Conservation (phyloP, 2,113 vertebrate genomes). For the Mungos mungo region DNA sequence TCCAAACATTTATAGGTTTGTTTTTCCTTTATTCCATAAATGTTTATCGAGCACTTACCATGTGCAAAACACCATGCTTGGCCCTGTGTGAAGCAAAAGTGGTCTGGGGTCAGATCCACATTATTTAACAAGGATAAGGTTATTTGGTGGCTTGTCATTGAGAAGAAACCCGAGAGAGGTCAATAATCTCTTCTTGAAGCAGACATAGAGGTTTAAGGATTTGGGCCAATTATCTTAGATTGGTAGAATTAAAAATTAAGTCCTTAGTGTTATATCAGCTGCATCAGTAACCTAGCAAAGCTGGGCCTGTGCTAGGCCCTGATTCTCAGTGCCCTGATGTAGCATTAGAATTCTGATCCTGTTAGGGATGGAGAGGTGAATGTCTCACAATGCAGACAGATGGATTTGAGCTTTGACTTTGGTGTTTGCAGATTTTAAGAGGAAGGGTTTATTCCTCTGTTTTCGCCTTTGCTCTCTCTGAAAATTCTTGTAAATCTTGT, state of each 20-base stretch:
- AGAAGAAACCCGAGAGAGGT: neutral
- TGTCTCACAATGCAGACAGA: neutral
- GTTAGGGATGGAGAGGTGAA: neutral
- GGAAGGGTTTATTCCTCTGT: neutral
- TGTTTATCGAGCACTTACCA: neutral
- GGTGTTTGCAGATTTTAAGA: neutral
- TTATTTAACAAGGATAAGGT: neutral
- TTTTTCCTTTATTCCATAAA: slow-evolving; percentile 5
- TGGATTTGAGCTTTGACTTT: neutral
- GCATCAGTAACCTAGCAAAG: neutral
- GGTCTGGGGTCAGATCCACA: neutral
- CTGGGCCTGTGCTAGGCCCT: neutral
- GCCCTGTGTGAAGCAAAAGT: neutral
- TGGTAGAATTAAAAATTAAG: neutral
- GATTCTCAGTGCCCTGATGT: neutral
- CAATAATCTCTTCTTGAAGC: neutral
- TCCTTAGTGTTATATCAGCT: neutral
- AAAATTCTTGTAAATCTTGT: slow-evolving; percentile 6
- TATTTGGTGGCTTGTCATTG: neutral
- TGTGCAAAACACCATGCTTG: neutral
- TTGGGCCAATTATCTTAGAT: neutral
- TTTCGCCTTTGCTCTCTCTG: neutral
- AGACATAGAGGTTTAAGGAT: neutral
- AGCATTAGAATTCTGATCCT: neutral
- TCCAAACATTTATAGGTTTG: neutral